Evolutionary conservation across 2,888 invertebrate genomes (phyloP).

Genomic region (Mythimna lalbum): DNA sequence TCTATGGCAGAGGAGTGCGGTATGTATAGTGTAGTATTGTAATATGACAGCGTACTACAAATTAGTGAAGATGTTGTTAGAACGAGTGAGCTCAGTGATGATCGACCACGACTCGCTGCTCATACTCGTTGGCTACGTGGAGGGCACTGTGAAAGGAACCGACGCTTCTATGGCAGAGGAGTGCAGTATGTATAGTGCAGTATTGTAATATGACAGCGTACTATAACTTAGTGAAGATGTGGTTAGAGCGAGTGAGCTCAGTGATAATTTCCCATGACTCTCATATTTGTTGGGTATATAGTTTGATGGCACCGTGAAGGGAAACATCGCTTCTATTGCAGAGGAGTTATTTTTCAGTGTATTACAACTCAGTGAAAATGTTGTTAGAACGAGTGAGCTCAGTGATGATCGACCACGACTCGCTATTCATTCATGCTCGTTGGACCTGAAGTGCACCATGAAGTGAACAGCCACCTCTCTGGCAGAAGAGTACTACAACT

Average conservation of each 20-base stretch:
- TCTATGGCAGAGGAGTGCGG: constrained; percentile 86
- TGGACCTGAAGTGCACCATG: constrained; percentile 94
- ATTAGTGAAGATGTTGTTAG: constrained; percentile 91
- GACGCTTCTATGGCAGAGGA: constrained; percentile 84
- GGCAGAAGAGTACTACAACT: constrained; percentile 74
- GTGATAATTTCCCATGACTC: constrained; percentile 98
- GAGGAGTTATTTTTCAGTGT: constrained; percentile 77
- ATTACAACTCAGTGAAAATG: constrained; percentile 64
- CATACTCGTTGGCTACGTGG: constrained; percentile 92
- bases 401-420: constrained; percentile 91
- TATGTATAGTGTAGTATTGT: constrained; percentile 63
- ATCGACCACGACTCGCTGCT: constrained; percentile 96
- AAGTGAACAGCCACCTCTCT: constrained; percentile 83
- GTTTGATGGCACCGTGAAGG: constrained; percentile 94
- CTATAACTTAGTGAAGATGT: constrained; percentile 67
- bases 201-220: background rate
- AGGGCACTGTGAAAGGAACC: constrained; percentile 92
- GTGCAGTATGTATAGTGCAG: constrained; percentile 76
- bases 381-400: constrained; percentile 98
- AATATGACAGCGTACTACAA: background rate
- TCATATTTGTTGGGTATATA: constrained; percentile 92
- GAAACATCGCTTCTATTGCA: constrained; percentile 81
- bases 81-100: constrained; percentile 98
- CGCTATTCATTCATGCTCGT: constrained; percentile 93
- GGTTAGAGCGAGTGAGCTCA: constrained; percentile 98